A percentile compares a stretch with the other conserved stretches of the same genome.
Evolutionary conservation across 2,888 invertebrate species (phyloP).

Genomic region (Drosophila prolongata): DNA sequence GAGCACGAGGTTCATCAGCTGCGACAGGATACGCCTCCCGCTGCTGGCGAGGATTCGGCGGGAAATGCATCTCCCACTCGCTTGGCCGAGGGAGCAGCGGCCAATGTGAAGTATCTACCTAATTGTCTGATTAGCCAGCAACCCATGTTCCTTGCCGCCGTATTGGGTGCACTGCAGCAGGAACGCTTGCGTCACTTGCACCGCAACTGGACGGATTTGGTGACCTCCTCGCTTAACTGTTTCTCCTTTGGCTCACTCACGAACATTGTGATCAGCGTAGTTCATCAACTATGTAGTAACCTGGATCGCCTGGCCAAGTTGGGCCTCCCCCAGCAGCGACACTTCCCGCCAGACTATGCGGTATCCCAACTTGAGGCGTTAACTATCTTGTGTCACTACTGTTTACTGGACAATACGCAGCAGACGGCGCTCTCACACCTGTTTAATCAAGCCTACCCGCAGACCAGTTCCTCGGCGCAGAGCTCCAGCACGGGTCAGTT

Average conservation of each 20-base stretch:
- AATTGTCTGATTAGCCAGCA: slow-evolving; percentile 90
- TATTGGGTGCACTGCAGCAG: slow-evolving; percentile 90
- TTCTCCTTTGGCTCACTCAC: slow-evolving; percentile 90
- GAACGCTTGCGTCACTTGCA: slow-evolving; percentile 90
- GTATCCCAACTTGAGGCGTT: slow-evolving; percentile 91
- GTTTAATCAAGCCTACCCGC: slow-evolving; percentile 86
- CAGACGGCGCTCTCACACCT: slow-evolving; percentile 86
- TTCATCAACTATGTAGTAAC: slow-evolving; percentile 90
- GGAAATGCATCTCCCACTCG: slow-evolving; percentile 82
- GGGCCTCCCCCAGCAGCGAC: slow-evolving; percentile 77
- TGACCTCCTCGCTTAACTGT: slow-evolving; percentile 92
- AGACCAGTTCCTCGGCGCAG: slow-evolving; percentile 85
- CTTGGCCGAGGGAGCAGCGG: slow-evolving; percentile 67
- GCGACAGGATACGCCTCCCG: slow-evolving; percentile 84
- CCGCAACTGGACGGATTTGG: slow-evolving; percentile 92
- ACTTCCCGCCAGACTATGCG: slow-evolving; percentile 90
- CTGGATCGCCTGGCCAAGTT: slow-evolving; percentile 87
- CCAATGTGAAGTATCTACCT: slow-evolving; percentile 87
- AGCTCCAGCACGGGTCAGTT: slow-evolving; percentile 89
- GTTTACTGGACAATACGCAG: slow-evolving; percentile 88
- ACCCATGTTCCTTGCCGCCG: slow-evolving; percentile 92
- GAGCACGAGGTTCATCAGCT: slow-evolving; percentile 89
- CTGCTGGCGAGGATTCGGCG: slow-evolving; percentile 59
- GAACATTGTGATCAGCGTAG: slow-evolving; percentile 90
- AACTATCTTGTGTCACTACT: slow-evolving; percentile 92